phyloP scores from a whole-genome alignment of 2,888 invertebrate genomes.

The Scaeva pyrastri region DNA sequence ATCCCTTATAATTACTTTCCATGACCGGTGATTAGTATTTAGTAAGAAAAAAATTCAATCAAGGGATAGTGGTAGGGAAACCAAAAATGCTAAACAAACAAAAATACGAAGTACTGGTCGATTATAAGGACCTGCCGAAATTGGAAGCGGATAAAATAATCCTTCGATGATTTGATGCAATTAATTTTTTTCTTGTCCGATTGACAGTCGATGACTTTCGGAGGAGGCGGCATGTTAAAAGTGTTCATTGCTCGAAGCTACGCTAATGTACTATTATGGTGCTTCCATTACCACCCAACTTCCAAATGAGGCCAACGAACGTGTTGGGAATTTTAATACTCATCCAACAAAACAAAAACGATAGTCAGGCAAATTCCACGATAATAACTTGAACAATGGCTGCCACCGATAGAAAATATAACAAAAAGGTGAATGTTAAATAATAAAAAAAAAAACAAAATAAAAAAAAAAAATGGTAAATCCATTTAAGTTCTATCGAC shows the following conservation, averaged over 20 bases:
- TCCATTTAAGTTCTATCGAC: conserved; percentile 47
- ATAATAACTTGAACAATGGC: conserved; percentile 37
- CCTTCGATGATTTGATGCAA: not conserved
- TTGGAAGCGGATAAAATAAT: not conserved
- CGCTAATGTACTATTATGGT: not conserved
- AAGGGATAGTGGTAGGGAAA: too few species aligned
- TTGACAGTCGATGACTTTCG: conserved; percentile 31
- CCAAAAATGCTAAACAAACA: too few species aligned
- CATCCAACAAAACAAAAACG: conserved; percentile 14
- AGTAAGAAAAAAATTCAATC: conserved; percentile 25
- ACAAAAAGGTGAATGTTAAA: conserved; percentile 34
- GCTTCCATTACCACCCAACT: conserved; percentile 1
- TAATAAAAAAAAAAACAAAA: conserved; percentile 21
- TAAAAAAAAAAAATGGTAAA: conserved; percentile 19
- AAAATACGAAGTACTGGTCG: too few species aligned
- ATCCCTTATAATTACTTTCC: conserved; percentile 60
- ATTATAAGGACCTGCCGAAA: not conserved
- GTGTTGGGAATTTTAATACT: conserved; percentile 45
- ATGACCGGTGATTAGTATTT: conserved; percentile 50
- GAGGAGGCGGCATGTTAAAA: not conserved
- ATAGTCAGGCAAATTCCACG: conserved; percentile 15
- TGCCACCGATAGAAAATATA: conserved; percentile 31
- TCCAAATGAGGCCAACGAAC: conserved; percentile 33
- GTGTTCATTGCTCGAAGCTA: not conserved
- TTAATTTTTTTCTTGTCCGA: conserved; percentile 39